These are phyloP conservation scores for Distichodus sexfasciatus DNA, from an alignment of 2,797 vertebrate species.

Conservation along the genomic window DNA sequence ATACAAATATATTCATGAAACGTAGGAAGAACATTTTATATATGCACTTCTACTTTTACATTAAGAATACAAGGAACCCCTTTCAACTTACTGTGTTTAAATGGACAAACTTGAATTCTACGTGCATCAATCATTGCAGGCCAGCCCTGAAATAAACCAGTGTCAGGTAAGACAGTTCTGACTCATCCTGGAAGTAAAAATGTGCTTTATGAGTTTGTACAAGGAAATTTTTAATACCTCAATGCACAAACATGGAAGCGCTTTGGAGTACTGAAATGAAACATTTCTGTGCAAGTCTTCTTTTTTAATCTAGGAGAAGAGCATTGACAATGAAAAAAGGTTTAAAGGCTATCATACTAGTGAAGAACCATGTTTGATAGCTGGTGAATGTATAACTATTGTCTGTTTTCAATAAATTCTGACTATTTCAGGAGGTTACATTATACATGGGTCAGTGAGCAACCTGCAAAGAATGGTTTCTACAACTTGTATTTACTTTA, in stretches of 20 bases:
- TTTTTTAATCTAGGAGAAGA: constrained; percentile 66
- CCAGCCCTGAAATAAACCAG: constrained; percentile 69
- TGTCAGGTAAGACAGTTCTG: not conserved
- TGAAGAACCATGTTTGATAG: not conserved
- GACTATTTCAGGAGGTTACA: not conserved
- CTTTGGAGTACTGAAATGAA: constrained; percentile 57
- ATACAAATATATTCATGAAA: no score
- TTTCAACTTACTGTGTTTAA: constrained; percentile 67
- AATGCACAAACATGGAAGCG: constrained; percentile 70
- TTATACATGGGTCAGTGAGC: not conserved
- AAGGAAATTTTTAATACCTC: constrained; percentile 65
- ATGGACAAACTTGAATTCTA: constrained; percentile 73
- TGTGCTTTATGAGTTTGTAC: not conserved
- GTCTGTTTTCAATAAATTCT: not conserved
- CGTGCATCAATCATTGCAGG: constrained; percentile 67
- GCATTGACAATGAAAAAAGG: not conserved
- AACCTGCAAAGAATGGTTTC: no score
- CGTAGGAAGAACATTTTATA: no score
- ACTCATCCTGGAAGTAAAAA: not conserved
- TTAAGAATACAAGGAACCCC: not conserved
- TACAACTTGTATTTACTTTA: no score
- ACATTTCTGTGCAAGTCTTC: constrained; percentile 51
- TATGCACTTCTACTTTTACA: no score
- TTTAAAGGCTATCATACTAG: not conserved
- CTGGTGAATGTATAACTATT: not conserved